Percentiles rank a stretch among this genome's conserved stretches.
These are phyloP conservation scores for Hydrochoerus hydrochaeris DNA, from an alignment of 2,113 vertebrate genomes.

Conservation along the genomic window DNA sequence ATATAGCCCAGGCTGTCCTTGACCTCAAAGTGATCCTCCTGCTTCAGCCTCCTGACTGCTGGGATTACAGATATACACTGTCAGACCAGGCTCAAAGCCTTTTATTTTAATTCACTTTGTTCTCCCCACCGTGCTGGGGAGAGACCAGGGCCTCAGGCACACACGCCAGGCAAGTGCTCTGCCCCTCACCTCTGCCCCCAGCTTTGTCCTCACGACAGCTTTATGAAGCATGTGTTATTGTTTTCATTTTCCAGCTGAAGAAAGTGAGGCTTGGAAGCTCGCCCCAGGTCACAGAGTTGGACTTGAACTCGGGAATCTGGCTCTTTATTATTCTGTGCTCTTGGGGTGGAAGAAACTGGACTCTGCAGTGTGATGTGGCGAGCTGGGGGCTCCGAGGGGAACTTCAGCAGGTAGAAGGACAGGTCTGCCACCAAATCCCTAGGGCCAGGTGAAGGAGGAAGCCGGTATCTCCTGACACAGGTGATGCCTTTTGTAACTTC, in stretches of 20 bases:
- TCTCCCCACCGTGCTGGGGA: neutral
- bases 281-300: neutral
- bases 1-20: neutral
- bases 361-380: neutral
- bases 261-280: conserved; percentile 1
- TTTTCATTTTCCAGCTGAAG: conserved; percentile 3
- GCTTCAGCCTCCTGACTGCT: neutral
- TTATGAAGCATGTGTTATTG: neutral
- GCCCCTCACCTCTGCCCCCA: neutral
- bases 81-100: neutral
- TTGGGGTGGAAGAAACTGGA: neutral
- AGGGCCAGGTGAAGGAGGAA: neutral
- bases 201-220: neutral
- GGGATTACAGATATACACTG: neutral
- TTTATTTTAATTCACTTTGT: neutral
- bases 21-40: neutral
- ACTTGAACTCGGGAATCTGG: conserved; percentile 16
- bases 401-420: neutral
- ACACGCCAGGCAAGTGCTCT: neutral
- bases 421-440: neutral
- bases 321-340: neutral
- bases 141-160: neutral
- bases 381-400: neutral
- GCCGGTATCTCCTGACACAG: too few relatives aligned
- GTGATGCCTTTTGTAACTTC: neutral